Evolutionary conservation across 1,140 invertebrate genomes (phyloP).

Genomic region (Zophobas morio): DNA sequence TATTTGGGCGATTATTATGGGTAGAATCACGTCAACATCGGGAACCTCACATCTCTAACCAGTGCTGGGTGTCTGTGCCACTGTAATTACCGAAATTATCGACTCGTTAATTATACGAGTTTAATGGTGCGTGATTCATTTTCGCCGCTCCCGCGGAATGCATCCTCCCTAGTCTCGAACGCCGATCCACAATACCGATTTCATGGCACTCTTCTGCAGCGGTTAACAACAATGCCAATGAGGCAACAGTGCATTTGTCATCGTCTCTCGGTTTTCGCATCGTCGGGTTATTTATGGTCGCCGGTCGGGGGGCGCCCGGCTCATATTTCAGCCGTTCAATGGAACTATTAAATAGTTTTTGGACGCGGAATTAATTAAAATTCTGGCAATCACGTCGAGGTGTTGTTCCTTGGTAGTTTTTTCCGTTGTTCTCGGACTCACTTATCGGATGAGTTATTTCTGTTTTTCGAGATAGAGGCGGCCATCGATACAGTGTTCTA

Average conservation of each 20-base stretch:
- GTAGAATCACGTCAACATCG: too few relatives aligned
- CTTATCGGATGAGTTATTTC: slow-evolving; percentile 26
- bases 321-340: slow-evolving; percentile 43
- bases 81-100: too few relatives aligned
- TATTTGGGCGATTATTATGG: too few relatives aligned
- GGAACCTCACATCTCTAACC: too few relatives aligned
- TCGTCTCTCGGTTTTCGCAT: slow-evolving; percentile 42
- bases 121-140: too few relatives aligned
- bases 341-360: slow-evolving; percentile 43
- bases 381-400: slow-evolving; percentile 12
- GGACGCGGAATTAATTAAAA: slow-evolving; percentile 43
- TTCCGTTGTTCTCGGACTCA: not conserved
- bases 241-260: slow-evolving; percentile 44
- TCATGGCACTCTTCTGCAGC: slow-evolving; percentile 43
- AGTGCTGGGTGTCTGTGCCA: too few relatives aligned
- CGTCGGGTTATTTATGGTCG: slow-evolving; percentile 41
- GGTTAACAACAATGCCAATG: slow-evolving; percentile 48
- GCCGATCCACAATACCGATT: not conserved
- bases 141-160: too few relatives aligned
- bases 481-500: not conserved
- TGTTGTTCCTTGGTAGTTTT: not conserved
- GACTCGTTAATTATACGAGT: too few relatives aligned
- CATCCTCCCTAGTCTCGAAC: not conserved
- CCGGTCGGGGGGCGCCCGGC: slow-evolving; percentile 1
- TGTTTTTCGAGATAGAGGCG: slow-evolving; percentile 11